A percentile compares a stretch with the other conserved stretches of the same genome.
Conservation (phyloP, 2,888 invertebrate genomes). For the Strigamia crassipes region DNA sequence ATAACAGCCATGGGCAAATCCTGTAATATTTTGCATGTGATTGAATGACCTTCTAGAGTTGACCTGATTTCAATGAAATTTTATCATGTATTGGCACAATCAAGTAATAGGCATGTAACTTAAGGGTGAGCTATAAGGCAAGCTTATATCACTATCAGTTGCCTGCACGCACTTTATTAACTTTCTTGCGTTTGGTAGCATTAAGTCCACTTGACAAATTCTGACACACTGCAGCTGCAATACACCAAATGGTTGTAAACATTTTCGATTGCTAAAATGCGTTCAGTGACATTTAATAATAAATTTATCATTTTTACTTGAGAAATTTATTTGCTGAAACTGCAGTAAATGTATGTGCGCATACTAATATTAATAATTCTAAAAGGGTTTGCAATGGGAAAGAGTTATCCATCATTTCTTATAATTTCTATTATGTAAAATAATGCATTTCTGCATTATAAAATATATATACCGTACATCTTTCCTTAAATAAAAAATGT, state of each 20-base stretch:
- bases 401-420: conserved; percentile 5
- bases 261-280: neutral
- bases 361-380: neutral
- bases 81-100: neutral
- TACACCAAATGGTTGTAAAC: neutral
- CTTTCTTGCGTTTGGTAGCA: neutral
- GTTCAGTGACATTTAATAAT: neutral
- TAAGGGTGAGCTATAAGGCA: neutral
- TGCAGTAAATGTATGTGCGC: neutral
- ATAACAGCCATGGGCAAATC: conserved; percentile 15
- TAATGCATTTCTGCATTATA: neutral
- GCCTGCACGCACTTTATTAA: neutral
- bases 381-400: neutral
- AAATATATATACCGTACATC: neutral
- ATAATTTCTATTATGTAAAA: neutral
- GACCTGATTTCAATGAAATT: conserved; percentile 35
- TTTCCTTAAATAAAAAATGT: neutral
- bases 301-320: neutral
- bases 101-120: neutral
- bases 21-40: conserved; percentile 28
- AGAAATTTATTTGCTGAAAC: neutral
- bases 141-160: neutral
- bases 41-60: conserved; percentile 18
- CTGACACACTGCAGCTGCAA: neutral
- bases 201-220: conserved; percentile 1